Evolutionary conservation across 2,888 invertebrate genomes (phyloP).

Genomic region (Drosophila greeni): DNA sequence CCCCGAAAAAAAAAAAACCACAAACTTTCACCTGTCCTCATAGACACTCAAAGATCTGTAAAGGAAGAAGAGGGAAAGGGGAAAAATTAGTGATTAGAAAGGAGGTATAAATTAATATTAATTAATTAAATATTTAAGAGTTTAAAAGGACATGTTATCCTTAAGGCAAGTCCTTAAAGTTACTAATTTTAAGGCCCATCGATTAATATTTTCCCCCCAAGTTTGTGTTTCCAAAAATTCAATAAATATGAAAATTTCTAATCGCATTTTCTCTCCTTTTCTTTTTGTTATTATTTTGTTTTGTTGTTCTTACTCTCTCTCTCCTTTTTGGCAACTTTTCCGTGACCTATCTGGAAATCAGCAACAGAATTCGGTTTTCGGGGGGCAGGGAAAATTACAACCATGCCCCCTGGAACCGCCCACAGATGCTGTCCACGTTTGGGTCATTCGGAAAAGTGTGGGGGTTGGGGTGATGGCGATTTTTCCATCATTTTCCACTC

Average conservation of each 20-base stretch:
- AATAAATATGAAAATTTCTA: constrained; percentile 36
- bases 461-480: not conserved
- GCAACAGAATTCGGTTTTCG: constrained; percentile 31
- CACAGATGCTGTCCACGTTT: constrained; percentile 37
- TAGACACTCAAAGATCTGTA: constrained; percentile 42
- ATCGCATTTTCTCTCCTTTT: not conserved
- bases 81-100: not conserved
- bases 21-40: constrained; percentile 32
- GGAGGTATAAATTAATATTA: not conserved
- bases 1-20: constrained; percentile 36
- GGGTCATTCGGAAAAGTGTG: constrained; percentile 22
- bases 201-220: too few species aligned
- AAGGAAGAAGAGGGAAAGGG: not conserved
- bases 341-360: constrained; percentile 78
- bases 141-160: not conserved
- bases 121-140: not conserved
- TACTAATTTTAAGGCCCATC: too few species aligned
- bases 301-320: not conserved
- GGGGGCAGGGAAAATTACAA: constrained; percentile 7
- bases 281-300: not conserved
- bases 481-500: constrained; percentile 30
- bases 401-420: not conserved
- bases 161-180: not conserved
- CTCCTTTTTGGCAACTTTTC: constrained; percentile 13
- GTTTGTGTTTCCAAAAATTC: too few species aligned